Base-by-base conservation (phyloP, 35 echinoderm and acorn worm species). In the Ptychodera flava region DNA sequence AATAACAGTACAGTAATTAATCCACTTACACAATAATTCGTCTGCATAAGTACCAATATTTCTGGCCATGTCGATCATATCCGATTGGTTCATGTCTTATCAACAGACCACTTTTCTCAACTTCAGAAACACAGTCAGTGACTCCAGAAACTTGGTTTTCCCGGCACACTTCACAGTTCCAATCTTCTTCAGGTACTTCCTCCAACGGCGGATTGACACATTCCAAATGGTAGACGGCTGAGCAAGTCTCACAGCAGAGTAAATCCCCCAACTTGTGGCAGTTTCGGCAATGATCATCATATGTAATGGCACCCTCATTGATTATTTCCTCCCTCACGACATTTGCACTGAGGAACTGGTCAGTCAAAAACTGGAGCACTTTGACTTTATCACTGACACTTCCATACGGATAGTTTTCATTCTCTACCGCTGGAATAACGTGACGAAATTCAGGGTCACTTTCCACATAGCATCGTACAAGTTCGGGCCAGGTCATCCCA, bases 181-280 rank as follows among this genome's bases (percentile, higher is more conserved):
- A 99, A 35, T 99, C 93, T 80, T 94, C 93, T 84, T 99, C 96
- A 78, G 96, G 96, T 38, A 99, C 96, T 84, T 94, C 96, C 22
- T 87, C 88, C 16, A 99, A 85, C 27, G 87, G 90, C 30, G 93
- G 93, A 78, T 94, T 90, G 28, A 94, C 92, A 85, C 96, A 99
- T 34, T 99, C 93, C 28, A 99, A 81, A 82, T 99, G 96, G 81
- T 99, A 99, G n/a, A 99, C 92, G 64, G 93, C 92, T 10, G 93
- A 92, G 84, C 92, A 94, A n/a, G 96, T 99, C 84, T 94, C 92
- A 84, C 96, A 99, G 79, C 96, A 99, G 31, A 94, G 86, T 12
- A 99, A 80, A 83, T 94, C 93, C 0, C 96, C 96, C 33, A 94
- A 79, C 86, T 86, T 94, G 84, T 94, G 93, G 78, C 92, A 94